Evolutionary conservation across 2,888 invertebrate species (phyloP), one percentile per base, ranked within the genome.

Genomic region (Exephanes ischioxanthus): DNA sequence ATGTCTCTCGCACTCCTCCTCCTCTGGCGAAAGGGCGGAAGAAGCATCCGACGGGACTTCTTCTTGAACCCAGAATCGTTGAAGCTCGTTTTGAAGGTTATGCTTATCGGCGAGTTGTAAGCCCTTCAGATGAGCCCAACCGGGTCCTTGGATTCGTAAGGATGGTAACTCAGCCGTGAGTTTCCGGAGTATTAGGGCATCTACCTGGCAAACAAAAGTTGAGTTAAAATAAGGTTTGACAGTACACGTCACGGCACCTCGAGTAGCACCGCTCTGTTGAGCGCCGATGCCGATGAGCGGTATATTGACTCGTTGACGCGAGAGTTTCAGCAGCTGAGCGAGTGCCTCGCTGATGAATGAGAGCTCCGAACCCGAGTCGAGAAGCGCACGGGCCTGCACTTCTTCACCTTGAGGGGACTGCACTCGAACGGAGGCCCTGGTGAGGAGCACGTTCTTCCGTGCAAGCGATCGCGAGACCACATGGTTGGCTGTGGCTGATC

Each of bases 1-100:
- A 19, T 63, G 75, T 0, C 37, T 30, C n/a, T 68, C 70, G n/a
- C 81, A 81, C n/a, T n/a, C n/a, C n/a, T 33, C 81, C 48, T 63
- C 76, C 14, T 81, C 61, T 6, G 58, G 33, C 4, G 76, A 66
- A 14, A 33, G n/a, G 41, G 19, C 37, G 0, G 66, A 37, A n/a
- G n/a, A n/a, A 5, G 19, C 4, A n/a, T 41, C 7, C 16, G 66
- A 33, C 19, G 3, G 41, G 16, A 48, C 5, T n/a, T 82, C 71
- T n/a, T 82, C 71, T 14, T 77, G 77, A 0, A 45, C 19, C 58
- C 71, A 77, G 11, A 72, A 82, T 9, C 26, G 16, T 51, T 67
- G 55, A 0, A 73, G 58, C 2, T 58, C 73, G 3, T 58, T 45
- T 22, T 30, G 30, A 19, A 68, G 45, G 14, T n/a, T n/a, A 14